phyloP scores from a whole-genome alignment of 2,888 invertebrate species.

The Xanthia togata region DNA sequence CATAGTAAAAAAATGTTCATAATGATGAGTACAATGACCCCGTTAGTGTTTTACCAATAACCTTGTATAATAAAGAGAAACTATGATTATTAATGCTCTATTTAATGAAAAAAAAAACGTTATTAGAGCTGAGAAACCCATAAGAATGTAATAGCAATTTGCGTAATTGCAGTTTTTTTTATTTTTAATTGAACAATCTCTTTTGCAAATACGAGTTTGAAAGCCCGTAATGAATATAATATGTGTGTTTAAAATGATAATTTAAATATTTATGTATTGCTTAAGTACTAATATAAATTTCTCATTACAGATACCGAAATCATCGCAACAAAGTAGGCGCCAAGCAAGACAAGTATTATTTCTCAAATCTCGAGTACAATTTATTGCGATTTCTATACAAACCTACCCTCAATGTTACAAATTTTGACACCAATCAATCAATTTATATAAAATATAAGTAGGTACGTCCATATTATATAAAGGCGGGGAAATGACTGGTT shows the following conservation, averaged over 20 bases:
- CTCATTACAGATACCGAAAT: conserved; percentile 66
- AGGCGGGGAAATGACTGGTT: neutral
- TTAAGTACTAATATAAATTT: neutral
- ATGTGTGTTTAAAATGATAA: neutral
- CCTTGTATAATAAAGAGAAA: too few relatives aligned
- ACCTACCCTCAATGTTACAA: conserved; percentile 34
- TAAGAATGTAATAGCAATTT: neutral
- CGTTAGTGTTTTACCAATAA: too few relatives aligned
- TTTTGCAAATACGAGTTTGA: neutral
- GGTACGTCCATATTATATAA: conserved; percentile 44
- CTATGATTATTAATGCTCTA: neutral
- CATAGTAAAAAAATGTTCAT: too few relatives aligned
- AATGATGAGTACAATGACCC: too few relatives aligned
- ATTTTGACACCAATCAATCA: conserved; percentile 37
- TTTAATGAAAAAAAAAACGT: neutral
- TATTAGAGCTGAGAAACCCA: neutral
- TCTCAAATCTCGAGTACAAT: conserved; percentile 64
- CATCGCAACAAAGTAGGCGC: conserved; percentile 61
- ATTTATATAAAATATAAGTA: conserved; percentile 35
- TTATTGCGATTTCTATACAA: conserved; percentile 47
- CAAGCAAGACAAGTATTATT: conserved; percentile 71
- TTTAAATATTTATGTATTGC: neutral
- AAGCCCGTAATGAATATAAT: too few relatives aligned
- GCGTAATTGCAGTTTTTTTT: neutral
- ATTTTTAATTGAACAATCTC: neutral